Conservation (phyloP, 2,888 invertebrate species). For the Carpatolechia fugitivella region DNA sequence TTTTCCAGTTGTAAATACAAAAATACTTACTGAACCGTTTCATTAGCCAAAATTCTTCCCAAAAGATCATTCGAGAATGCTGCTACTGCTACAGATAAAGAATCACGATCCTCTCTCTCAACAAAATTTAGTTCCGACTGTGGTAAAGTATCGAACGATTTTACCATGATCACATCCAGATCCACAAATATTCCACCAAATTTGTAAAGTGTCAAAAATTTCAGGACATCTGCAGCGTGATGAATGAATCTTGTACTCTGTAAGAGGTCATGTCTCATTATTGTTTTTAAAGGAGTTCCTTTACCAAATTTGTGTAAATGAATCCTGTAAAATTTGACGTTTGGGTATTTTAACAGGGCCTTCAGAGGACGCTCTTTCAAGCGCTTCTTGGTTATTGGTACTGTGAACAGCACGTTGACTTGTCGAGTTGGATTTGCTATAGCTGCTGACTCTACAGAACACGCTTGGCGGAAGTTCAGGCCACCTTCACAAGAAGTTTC, state of each 20-base stretch:
- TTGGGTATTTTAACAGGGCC: neutral
- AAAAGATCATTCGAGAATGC: neutral
- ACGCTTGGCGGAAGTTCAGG: constrained; percentile 79
- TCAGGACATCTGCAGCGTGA: constrained; percentile 76
- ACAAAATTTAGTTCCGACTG: constrained; percentile 70
- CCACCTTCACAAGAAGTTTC: constrained; percentile 79
- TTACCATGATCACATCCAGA: constrained; percentile 83
- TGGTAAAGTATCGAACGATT: constrained; percentile 67
- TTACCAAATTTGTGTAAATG: neutral
- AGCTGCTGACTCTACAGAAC: constrained; percentile 83
- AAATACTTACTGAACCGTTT: neutral
- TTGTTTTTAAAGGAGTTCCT: neutral
- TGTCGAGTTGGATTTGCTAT: constrained; percentile 70
- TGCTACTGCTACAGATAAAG: neutral
- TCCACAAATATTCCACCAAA: constrained; percentile 87
- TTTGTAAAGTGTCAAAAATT: constrained; percentile 83
- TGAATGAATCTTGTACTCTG: neutral
- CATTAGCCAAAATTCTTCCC: neutral
- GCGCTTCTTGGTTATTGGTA: constrained; percentile 24
- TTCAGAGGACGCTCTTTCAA: neutral
- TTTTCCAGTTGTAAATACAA: neutral
- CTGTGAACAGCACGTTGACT: constrained; percentile 75
- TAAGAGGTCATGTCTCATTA: neutral
- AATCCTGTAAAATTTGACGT: neutral
- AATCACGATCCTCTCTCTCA: constrained; percentile 72